A percentile compares a stretch with the other conserved stretches of the same genome.
Evolutionary conservation across 2,113 vertebrate species (phyloP).

Genomic region (Apistogramma diplotaenia): DNA sequence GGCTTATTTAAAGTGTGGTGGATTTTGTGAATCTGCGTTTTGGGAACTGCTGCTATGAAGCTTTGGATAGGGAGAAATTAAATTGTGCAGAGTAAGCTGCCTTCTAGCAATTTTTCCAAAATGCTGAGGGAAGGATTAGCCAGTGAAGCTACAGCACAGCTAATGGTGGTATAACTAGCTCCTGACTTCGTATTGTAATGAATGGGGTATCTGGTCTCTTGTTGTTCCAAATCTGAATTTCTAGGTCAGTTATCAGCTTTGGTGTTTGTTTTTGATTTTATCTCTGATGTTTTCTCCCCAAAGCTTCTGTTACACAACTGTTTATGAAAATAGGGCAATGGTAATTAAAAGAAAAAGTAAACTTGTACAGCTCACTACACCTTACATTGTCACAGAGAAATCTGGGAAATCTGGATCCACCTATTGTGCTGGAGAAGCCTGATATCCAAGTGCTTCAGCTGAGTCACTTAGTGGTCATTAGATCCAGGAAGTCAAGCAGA

Average conservation of each 20-base stretch:
- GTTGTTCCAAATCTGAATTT: slow-evolving; percentile 23
- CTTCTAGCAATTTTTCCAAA: slow-evolving; percentile 41
- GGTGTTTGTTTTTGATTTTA: slow-evolving; percentile 20
- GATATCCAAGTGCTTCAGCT: not conserved
- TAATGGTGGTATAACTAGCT: slow-evolving; percentile 40
- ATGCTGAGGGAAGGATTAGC: slow-evolving; percentile 38
- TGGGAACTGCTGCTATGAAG: not conserved
- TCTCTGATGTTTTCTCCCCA: slow-evolving; percentile 29
- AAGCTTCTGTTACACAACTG: slow-evolving; percentile 21
- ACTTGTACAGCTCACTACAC: not conserved
- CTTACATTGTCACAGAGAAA: not conserved
- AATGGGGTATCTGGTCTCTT: not conserved
- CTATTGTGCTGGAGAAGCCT: not conserved
- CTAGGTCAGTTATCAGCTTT: slow-evolving; percentile 11
- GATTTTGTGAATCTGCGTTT: not conserved
- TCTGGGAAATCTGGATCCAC: not conserved
- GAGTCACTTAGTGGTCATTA: not conserved
- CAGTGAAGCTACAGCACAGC: not conserved
- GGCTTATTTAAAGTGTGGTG: not conserved
- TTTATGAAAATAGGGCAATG: slow-evolving; percentile 37
- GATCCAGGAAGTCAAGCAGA: not conserved
- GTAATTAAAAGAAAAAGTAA: not conserved
- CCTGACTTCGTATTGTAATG: slow-evolving; percentile 32
- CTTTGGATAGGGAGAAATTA: slow-evolving; percentile 32
- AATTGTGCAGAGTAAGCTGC: slow-evolving; percentile 45